A percentile compares a stretch with the other conserved stretches of the same genome.
Evolutionary conservation across 2,888 invertebrate genomes (phyloP).

Genomic region (Heliconius ethilla): DNA sequence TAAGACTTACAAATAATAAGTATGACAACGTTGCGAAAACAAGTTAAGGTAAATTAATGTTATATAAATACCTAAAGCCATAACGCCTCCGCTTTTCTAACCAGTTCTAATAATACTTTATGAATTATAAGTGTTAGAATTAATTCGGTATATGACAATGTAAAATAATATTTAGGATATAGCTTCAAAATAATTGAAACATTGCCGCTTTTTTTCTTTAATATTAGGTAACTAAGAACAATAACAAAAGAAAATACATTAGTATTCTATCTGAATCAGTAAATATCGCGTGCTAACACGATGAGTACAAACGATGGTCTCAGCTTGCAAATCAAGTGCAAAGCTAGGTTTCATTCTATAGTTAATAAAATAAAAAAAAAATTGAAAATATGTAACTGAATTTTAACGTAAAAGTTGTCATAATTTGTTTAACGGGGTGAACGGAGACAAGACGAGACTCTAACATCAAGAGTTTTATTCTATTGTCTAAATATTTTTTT

Average conservation of each 20-base stretch:
- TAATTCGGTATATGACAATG: not conserved
- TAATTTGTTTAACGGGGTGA: too few relatives aligned
- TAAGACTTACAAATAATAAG: slow-evolving; percentile 5
- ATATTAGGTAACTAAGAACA: not conserved
- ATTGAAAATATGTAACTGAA: too few relatives aligned
- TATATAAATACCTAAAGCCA: slow-evolving; percentile 32
- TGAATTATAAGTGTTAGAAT: slow-evolving; percentile 20
- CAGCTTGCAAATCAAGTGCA: too few relatives aligned
- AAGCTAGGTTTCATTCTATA: too few relatives aligned
- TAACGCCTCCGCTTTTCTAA: slow-evolving; percentile 29
- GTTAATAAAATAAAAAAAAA: too few relatives aligned
- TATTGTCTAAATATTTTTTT: too few relatives aligned
- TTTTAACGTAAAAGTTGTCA: too few relatives aligned
- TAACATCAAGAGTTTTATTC: too few relatives aligned
- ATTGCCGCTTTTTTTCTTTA: not conserved
- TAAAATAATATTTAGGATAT: not conserved
- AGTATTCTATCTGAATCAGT: too few relatives aligned
- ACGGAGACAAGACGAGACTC: too few relatives aligned
- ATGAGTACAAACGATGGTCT: too few relatives aligned
- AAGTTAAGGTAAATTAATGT: slow-evolving; percentile 23
- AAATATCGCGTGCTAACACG: too few relatives aligned
- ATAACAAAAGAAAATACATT: not conserved
- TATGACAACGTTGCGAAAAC: slow-evolving; percentile 23
- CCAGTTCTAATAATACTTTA: slow-evolving; percentile 14
- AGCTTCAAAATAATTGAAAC: not conserved